Evolutionary conservation across 2,797 vertebrate genomes (phyloP).

Genomic region (Sarcoramphus papa): DNA sequence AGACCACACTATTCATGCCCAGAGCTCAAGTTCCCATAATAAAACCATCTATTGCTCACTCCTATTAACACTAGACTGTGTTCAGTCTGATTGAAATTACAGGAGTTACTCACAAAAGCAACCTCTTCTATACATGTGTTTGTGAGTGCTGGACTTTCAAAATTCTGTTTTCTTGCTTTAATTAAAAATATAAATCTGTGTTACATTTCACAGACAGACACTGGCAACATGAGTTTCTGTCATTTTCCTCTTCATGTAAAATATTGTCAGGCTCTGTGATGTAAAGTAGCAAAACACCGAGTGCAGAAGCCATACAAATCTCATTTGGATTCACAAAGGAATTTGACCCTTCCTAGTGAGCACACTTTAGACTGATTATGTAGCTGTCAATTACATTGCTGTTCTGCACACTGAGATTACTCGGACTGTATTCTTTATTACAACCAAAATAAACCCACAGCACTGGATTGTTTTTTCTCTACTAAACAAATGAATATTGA

Average conservation of each 20-base stretch:
- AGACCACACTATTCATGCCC: background rate
- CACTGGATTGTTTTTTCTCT: background rate
- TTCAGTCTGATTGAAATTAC: background rate
- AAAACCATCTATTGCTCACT: background rate
- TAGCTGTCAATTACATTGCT: slow-evolving; percentile 31
- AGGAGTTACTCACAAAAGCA: background rate
- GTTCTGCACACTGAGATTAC: slow-evolving; percentile 1
- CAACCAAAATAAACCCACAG: background rate
- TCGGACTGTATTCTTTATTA: background rate
- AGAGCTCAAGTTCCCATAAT: background rate
- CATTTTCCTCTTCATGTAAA: background rate
- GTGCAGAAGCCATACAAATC: slow-evolving; percentile 22
- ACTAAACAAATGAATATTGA: background rate
- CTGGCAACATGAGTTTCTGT: background rate
- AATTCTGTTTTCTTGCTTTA: background rate
- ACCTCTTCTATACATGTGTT: background rate
- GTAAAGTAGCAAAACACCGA: background rate
- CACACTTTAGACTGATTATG: slow-evolving; percentile 38
- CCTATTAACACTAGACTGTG: background rate
- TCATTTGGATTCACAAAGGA: slow-evolving; percentile 46
- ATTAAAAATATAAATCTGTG: slow-evolving; percentile 3
- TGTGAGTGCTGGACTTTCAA: background rate
- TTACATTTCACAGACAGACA: background rate
- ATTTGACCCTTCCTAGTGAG: background rate
- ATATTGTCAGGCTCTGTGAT: background rate